Evolutionary conservation across 1,140 invertebrate genomes (phyloP).

Genomic region (Trachymyrmex septentrionalis): DNA sequence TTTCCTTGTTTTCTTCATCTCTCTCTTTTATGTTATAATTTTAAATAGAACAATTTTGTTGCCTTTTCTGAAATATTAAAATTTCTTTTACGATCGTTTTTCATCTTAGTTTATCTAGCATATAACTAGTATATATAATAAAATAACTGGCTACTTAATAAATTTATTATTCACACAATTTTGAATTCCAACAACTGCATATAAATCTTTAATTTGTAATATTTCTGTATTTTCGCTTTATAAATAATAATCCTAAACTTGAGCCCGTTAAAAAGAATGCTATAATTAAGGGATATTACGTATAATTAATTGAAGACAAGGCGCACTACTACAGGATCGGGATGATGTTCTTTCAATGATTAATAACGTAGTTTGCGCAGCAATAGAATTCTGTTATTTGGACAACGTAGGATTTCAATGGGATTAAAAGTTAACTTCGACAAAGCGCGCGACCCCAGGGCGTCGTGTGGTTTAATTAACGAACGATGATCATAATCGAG

Average conservation of each 20-base stretch:
- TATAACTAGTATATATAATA: no score
- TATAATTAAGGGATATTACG: not conserved
- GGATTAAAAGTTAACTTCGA: conserved; percentile 57
- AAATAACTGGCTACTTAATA: not conserved
- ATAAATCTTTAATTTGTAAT: not conserved
- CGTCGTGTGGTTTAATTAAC: conserved; percentile 57
- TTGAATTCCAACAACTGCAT: not conserved
- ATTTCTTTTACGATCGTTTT: not conserved
- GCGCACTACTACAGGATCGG: no score
- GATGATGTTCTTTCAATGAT: not conserved
- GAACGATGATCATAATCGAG: conserved; percentile 56
- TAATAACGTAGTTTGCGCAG: not conserved
- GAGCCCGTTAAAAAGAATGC: not conserved
- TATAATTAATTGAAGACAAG: not conserved
- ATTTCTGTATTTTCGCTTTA: not conserved
- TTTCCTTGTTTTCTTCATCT: not conserved
- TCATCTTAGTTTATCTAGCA: no score
- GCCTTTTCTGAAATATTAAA: not conserved
- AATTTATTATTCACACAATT: not conserved
- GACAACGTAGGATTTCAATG: conserved; percentile 32
- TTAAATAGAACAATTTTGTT: not conserved
- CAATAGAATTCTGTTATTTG: conserved; percentile 13
- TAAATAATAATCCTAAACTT: not conserved
- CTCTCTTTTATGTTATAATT: not conserved
- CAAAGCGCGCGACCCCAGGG: conserved; percentile 18